These are phyloP conservation scores for Pogonomyrmex barbatus DNA, from an alignment of 1,140 invertebrate species.

Conservation along the genomic window DNA sequence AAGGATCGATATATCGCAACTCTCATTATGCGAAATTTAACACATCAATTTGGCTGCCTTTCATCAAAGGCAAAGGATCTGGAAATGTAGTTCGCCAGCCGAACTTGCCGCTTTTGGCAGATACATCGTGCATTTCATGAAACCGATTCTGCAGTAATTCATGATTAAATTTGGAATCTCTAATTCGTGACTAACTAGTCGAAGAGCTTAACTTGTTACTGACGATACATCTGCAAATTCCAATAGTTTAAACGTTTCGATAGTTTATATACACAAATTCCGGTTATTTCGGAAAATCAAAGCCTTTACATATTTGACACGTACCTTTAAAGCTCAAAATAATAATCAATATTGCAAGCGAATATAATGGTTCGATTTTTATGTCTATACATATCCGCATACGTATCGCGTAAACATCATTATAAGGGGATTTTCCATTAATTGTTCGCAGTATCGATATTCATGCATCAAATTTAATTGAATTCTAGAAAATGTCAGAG, in stretches of 20 bases:
- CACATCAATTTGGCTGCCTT: constrained; percentile 43
- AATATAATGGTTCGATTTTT: background rate
- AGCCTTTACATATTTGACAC: constrained; percentile 4
- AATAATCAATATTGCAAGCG: background rate
- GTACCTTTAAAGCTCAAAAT: background rate
- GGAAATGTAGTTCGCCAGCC: background rate
- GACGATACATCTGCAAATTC: constrained; percentile 51
- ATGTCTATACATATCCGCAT: background rate
- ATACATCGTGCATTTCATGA: constrained; percentile 28
- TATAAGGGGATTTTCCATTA: background rate
- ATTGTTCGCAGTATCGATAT: constrained; percentile 1
- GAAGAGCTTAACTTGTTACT: constrained; percentile 54
- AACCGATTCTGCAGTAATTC: constrained; percentile 61
- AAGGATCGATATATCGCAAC: background rate
- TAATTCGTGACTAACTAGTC: constrained; percentile 59
- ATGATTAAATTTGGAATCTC: constrained; percentile 66
- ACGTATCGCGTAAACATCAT: background rate
- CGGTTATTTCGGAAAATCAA: background rate
- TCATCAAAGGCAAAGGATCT: constrained; percentile 49
- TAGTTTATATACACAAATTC: constrained; percentile 15
- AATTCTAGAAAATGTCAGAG: background rate
- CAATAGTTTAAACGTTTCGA: constrained; percentile 23
- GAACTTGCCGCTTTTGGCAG: constrained; percentile 30
- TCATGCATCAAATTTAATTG: background rate
- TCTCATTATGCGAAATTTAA: constrained; percentile 31